phyloP scores from a whole-genome alignment of 2,113 vertebrate species.

The Girardinichthys multiradiatus region DNA sequence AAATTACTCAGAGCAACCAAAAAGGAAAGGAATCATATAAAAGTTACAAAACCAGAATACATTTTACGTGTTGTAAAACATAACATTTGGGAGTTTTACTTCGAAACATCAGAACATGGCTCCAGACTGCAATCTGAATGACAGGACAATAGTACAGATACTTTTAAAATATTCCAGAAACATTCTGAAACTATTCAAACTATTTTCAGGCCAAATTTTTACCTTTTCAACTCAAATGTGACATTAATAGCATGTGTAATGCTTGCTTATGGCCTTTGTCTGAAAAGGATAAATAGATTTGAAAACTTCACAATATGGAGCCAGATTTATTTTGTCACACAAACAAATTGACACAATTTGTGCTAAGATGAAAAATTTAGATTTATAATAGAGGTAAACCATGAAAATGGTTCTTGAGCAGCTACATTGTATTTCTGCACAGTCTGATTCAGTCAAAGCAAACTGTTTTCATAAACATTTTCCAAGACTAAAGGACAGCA shows the following conservation, averaged over 20 bases:
- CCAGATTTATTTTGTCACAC: neutral
- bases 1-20: neutral
- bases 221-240: neutral
- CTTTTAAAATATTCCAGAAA: too few species aligned
- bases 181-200: too few species aligned
- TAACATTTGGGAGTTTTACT: too few species aligned
- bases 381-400: neutral
- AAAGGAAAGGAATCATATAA: neutral
- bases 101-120: too few species aligned
- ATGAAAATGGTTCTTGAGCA: neutral
- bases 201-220: too few species aligned
- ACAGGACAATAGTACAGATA: too few species aligned
- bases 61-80: neutral
- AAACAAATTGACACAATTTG: neutral
- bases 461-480: slow-evolving; percentile 44
- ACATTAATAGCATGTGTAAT: neutral
- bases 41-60: neutral
- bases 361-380: too few species aligned
- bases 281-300: neutral
- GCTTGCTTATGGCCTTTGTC: neutral
- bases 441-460: neutral
- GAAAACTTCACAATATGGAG: neutral
- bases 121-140: too few species aligned
- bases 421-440: neutral
- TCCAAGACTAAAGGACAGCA: neutral